Conservation (phyloP, 1,140 invertebrate species). For the Calliopsis andreniformis region DNA sequence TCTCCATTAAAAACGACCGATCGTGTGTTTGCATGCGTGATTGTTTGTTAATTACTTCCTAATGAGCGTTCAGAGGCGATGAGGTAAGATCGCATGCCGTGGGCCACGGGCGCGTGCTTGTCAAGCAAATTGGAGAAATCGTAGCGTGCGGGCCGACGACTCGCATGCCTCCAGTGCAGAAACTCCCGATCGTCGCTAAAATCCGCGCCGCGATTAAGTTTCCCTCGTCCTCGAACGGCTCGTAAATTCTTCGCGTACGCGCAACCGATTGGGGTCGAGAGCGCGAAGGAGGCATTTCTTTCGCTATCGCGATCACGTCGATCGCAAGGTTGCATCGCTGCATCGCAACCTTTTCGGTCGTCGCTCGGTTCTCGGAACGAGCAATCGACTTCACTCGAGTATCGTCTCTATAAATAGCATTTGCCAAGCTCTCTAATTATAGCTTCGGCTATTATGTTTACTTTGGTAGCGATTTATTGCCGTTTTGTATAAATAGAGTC, state of each 20-base stretch:
- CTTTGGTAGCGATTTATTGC: background rate
- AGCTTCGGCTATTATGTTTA: background rate
- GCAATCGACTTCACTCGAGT: background rate
- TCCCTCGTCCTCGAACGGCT: slow-evolving; percentile 6
- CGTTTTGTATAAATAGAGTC: background rate
- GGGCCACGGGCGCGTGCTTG: slow-evolving; percentile 23
- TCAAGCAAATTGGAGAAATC: slow-evolving; percentile 45
- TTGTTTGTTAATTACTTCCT: slow-evolving; percentile 73
- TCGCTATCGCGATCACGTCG: background rate
- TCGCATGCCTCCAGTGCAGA: slow-evolving; percentile 2
- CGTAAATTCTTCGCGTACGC: slow-evolving; percentile 6
- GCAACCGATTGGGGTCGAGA: slow-evolving; percentile 3
- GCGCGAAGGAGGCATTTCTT: background rate
- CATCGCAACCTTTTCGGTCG: background rate
- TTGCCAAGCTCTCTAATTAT: background rate
- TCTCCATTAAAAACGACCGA: slow-evolving; percentile 53
- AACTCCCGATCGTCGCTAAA: slow-evolving; percentile 6
- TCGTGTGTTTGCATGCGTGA: slow-evolving; percentile 65
- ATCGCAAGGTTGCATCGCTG: slow-evolving; percentile 3
- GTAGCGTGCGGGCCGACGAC: slow-evolving; percentile 43
- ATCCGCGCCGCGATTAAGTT: background rate
- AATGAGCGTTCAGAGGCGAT: slow-evolving; percentile 63
- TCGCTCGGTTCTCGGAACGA: slow-evolving; percentile 8
- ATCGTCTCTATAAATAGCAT: slow-evolving; percentile 33
- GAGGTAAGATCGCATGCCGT: slow-evolving; percentile 72